phyloP scores from a whole-genome alignment of 2,797 vertebrate genomes.

The Brachyalestes nurse region DNA sequence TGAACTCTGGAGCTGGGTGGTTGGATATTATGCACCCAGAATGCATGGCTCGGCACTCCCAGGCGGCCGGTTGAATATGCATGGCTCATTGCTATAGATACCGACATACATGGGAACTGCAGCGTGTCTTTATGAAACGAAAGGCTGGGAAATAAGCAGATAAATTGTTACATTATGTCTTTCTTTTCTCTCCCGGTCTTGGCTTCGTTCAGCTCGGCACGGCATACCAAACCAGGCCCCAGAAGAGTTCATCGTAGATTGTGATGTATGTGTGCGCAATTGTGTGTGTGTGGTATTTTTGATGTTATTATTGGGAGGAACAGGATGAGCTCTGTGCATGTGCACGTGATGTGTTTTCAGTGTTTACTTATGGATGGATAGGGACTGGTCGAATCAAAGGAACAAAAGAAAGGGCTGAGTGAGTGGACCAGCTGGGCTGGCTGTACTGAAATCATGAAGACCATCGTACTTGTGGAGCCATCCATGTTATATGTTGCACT shows the following conservation, averaged over 20 bases:
- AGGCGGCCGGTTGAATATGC: slow-evolving; percentile 47
- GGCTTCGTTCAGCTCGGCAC: slow-evolving; percentile 48
- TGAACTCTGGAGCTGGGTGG: slow-evolving; percentile 50
- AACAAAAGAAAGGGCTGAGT: slow-evolving; percentile 6
- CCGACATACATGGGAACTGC: slow-evolving; percentile 46
- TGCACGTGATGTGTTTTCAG: slow-evolving; percentile 39
- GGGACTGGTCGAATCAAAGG: slow-evolving; percentile 36
- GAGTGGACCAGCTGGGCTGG: slow-evolving; percentile 6
- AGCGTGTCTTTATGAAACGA: slow-evolving; percentile 32
- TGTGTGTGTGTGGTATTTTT: slow-evolving; percentile 42
- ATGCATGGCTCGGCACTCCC: slow-evolving; percentile 42
- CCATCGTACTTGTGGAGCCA: background rate
- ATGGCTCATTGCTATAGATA: slow-evolving; percentile 52
- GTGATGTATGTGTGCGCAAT: slow-evolving; percentile 27
- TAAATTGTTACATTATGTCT: slow-evolving; percentile 54
- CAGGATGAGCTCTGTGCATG: slow-evolving; percentile 29
- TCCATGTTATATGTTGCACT: slow-evolving; percentile 2
- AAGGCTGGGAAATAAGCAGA: slow-evolving; percentile 42
- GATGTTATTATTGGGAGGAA: slow-evolving; percentile 35
- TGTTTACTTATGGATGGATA: slow-evolving; percentile 48
- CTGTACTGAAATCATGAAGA: slow-evolving; percentile 17
- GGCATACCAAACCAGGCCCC: slow-evolving; percentile 40
- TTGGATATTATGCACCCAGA: slow-evolving; percentile 52
- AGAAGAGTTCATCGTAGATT: slow-evolving; percentile 47
- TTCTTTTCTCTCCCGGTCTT: slow-evolving; percentile 27